Base-by-base conservation (phyloP, 1,140 invertebrate genomes). In the Goniozus legneri region DNA sequence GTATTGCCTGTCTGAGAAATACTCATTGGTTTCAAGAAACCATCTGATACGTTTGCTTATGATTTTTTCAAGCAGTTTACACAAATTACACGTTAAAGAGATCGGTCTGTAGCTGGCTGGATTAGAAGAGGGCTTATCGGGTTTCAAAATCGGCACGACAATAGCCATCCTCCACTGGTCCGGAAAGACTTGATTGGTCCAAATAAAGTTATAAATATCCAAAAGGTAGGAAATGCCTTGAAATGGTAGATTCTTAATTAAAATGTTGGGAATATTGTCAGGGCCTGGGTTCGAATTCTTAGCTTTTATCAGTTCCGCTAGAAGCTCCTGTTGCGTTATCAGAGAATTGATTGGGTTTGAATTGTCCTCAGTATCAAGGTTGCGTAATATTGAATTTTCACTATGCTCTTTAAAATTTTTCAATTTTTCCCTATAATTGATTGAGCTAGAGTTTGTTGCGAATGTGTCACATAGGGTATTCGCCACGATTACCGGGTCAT, bases 41-140 rank as follows among this genome's bases (percentile, higher is more conserved):
- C 39, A 41, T 31, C 24, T 8, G 8, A 41, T 15, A 30, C 24
- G n/a, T 30, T 2, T 31, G 14, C 1, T 41, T 31, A 44, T 22
- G 10, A 44, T 27, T 22, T 35, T 44, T 44, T 35, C 42, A 12
- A 44, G n/a, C 15, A 44, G 8, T 35, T 44, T 44, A 16, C 42
- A 44, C 8, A 44, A 13, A 2, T n/a, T 22, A 10, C 30, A 31
- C 12, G 32, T 44, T 1, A 44, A 20, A 13, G 44, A 10, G 2
- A 47, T 36, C 15, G 21, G 38, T 8, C 33, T 12, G 13, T 41
- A 52, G 8, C n/a, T 52, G 20, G 36, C 37, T 3, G 33, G 21
- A 0, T 35, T 24, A 0, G 8, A 34, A 24, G 15, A 2, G 14
- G 20, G 14, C 48, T 48, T 37, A 1, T 24, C 33, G 14, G 32